Conservation (phyloP, 2,797 vertebrate genomes). For the Alosa sapidissima region DNA sequence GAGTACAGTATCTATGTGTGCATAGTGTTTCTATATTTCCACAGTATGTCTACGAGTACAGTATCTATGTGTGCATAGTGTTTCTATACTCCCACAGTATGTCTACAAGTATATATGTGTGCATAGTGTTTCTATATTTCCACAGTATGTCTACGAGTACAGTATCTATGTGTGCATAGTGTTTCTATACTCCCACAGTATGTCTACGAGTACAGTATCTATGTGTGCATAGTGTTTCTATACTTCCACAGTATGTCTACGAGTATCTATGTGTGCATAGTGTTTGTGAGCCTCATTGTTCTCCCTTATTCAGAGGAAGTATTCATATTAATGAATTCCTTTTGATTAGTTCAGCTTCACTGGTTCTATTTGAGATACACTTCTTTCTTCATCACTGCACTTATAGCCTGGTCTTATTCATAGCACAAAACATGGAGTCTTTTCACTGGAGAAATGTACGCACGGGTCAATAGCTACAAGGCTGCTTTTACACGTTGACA, state of each 20-base stretch:
- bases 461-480: background rate
- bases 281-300: background rate
- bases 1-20: background rate
- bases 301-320: constrained; percentile 52
- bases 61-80: background rate
- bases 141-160: background rate
- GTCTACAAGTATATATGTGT: background rate
- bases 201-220: constrained; percentile 19
- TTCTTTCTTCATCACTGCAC: background rate
- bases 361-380: constrained; percentile 59
- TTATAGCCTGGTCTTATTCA: background rate
- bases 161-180: constrained; percentile 27
- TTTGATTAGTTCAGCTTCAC: constrained; percentile 62
- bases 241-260: too few species aligned
- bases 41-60: background rate
- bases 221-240: background rate
- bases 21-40: background rate
- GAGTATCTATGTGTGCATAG: background rate
- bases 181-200: constrained; percentile 15
- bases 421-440: background rate
- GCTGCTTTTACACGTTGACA: background rate
- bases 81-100: background rate
- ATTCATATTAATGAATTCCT: constrained; percentile 48
- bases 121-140: too few species aligned
- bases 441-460: background rate